A percentile compares a stretch with the other conserved stretches of the same genome.
phyloP scores from a whole-genome alignment of 2,888 invertebrate species.

The Limnephilus lunatus region DNA sequence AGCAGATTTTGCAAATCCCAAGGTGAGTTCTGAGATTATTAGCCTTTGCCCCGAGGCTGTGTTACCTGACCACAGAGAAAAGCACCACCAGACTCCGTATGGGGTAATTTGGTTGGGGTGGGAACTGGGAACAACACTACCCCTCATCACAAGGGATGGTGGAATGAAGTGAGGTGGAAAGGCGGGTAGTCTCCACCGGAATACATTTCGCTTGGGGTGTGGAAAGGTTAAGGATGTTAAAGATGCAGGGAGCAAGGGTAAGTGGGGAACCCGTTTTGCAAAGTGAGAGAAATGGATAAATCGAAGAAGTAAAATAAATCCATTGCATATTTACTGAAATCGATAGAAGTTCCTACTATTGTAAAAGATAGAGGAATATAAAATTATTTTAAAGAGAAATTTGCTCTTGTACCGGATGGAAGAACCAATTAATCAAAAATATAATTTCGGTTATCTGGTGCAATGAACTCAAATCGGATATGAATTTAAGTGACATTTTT shows the following conservation, averaged over 20 bases:
- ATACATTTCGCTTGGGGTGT: conserved; percentile 31
- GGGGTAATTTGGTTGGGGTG: conserved; percentile 5
- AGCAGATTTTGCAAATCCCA: conserved; percentile 52
- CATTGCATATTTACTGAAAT: not conserved
- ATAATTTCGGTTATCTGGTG: no score
- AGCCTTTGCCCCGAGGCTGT: conserved; percentile 47
- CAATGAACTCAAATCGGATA: no score
- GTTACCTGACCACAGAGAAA: conserved; percentile 56
- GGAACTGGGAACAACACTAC: not conserved
- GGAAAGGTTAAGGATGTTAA: conserved; percentile 50
- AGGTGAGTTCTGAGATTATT: conserved; percentile 58
- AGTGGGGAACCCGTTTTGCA: conserved; percentile 9
- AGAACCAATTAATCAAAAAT: no score
- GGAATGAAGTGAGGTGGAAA: conserved; percentile 15
- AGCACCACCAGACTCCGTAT: conserved; percentile 38
- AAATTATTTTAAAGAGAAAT: no score
- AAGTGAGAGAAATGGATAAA: not conserved
- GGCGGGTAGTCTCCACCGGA: conserved; percentile 4
- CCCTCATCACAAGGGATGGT: not conserved
- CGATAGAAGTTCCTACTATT: not conserved
- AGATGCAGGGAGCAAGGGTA: conserved; percentile 43
- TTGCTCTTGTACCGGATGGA: no score
- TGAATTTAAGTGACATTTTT: no score
- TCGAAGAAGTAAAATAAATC: not conserved
- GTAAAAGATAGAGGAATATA: no score